Conservation (phyloP, 2,113 vertebrate genomes). For the Psilopsiagon aymara region DNA sequence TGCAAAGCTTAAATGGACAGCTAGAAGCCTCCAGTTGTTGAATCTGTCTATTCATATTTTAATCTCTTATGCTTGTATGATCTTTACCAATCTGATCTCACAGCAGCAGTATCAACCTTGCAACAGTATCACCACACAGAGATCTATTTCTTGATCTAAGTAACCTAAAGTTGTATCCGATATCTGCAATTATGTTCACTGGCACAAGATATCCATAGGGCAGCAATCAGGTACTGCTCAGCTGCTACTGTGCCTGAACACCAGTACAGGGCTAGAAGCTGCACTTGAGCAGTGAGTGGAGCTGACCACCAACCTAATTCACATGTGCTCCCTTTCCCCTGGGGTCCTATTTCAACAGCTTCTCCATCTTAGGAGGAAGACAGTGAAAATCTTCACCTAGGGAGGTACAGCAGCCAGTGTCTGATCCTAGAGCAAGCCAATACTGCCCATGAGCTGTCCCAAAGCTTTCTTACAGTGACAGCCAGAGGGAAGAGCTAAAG, state of each 20-base stretch:
- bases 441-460: neutral
- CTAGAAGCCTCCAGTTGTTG: neutral
- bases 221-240: neutral
- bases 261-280: neutral
- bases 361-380: neutral
- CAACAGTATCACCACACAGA: neutral
- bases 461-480: neutral
- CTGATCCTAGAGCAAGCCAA: neutral
- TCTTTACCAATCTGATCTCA: neutral
- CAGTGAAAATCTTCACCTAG: neutral
- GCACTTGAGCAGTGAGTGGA: rapidly evolving
- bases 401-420: neutral
- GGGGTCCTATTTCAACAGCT: neutral
- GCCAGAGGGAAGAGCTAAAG: neutral
- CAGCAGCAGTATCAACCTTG: neutral
- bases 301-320: neutral
- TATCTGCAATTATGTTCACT: neutral
- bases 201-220: neutral
- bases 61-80: neutral
- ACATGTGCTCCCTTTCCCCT: neutral
- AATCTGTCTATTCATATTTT: neutral
- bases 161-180: neutral
- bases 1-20: neutral
- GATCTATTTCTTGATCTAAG: neutral
- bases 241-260: neutral